Evolutionary conservation across 2,113 vertebrate species (phyloP).

Genomic region (Montifringilla adamsi): DNA sequence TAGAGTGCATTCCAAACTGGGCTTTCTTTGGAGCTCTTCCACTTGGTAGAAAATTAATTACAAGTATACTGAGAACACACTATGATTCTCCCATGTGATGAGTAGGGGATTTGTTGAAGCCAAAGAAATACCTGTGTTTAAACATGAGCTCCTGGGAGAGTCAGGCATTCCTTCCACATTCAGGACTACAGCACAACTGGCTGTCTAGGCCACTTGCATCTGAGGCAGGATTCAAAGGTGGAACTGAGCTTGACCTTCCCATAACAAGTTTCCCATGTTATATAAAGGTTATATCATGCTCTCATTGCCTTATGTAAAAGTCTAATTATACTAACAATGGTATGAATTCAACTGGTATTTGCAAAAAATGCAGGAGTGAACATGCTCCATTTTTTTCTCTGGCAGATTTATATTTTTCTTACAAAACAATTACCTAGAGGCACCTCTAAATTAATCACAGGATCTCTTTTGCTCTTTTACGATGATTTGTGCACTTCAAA

Average conservation of each 20-base stretch:
- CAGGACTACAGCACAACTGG: neutral
- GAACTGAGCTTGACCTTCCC: neutral
- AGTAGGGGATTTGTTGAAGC: neutral
- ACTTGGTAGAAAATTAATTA: slow-evolving; percentile 50
- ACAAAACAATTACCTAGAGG: neutral
- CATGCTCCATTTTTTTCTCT: neutral
- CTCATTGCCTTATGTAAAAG: neutral
- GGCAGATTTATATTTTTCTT: neutral
- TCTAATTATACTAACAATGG: neutral
- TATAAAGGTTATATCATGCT: neutral
- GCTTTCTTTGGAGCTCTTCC: slow-evolving; percentile 37
- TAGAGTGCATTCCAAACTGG: rapidly evolving
- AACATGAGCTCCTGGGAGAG: neutral
- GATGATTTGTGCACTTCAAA: neutral
- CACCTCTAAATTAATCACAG: neutral
- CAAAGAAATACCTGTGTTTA: neutral
- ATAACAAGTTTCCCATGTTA: neutral
- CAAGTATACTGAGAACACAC: neutral
- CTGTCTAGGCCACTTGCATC: neutral
- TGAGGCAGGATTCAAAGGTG: neutral
- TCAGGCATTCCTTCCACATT: neutral
- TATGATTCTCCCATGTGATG: slow-evolving; percentile 1
- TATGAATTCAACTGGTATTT: neutral
- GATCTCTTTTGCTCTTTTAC: neutral
- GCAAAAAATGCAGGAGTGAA: neutral